Conservation (phyloP, 2,113 vertebrate species). For the Pomatostomus ruficeps region DNA sequence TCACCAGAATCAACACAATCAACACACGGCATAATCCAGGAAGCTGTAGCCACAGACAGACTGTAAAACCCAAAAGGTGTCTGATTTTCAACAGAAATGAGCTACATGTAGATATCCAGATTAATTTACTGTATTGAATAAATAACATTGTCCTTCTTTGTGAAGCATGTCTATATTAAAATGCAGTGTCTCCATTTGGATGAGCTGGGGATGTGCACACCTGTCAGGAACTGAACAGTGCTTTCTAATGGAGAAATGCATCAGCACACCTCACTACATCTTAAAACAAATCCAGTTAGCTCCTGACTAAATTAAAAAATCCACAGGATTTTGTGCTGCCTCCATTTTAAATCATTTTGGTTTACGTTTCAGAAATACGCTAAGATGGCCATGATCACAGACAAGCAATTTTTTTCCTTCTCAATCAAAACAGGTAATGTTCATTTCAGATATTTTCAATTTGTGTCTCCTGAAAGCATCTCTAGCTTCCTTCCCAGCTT, state of each 20-base stretch:
- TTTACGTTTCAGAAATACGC: not conserved
- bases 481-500: not conserved
- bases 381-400: not conserved
- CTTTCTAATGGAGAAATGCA: not conserved
- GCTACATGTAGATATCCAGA: not conserved
- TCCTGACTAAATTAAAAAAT: not conserved
- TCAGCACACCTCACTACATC: not conserved
- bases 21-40: not conserved
- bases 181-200: not conserved
- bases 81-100: not conserved
- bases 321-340: not conserved
- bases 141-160: not conserved
- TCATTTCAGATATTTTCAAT: not conserved
- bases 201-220: not conserved
- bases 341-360: not conserved
- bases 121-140: not conserved
- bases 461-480: not conserved
- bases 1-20: not conserved
- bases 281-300: not conserved
- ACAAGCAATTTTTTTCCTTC: not conserved
- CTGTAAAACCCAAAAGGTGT: not conserved
- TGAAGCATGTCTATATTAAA: not conserved
- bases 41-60: not conserved
- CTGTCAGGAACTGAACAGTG: not conserved
- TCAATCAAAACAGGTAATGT: not conserved